phyloP scores from a whole-genome alignment of 2,113 vertebrate species.

The Tetraodon nigroviridis region DNA sequence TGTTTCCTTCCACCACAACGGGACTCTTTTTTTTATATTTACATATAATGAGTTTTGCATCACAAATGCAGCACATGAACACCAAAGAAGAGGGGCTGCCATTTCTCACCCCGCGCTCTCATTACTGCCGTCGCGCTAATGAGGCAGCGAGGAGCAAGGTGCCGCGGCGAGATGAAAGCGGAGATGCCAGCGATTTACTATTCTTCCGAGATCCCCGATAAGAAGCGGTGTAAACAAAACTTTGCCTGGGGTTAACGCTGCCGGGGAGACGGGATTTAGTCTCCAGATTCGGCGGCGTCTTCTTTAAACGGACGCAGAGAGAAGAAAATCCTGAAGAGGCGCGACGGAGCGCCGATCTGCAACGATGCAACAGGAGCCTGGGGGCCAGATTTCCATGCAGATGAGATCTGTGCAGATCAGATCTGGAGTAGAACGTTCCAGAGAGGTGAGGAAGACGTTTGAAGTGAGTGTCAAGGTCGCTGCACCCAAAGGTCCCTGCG shows the following conservation, averaged over 20 bases:
- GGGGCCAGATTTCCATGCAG: constrained; percentile 18
- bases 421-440: constrained; percentile 43
- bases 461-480: constrained; percentile 49
- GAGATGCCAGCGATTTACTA: constrained; percentile 62
- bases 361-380: constrained; percentile 34
- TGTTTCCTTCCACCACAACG: constrained; percentile 50
- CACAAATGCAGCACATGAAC: not conserved
- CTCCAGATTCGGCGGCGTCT: constrained; percentile 49
- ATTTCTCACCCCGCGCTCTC: constrained; percentile 24
- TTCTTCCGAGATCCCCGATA: constrained; percentile 65
- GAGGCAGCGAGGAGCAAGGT: constrained; percentile 61
- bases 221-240: constrained; percentile 62
- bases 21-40: constrained; percentile 49
- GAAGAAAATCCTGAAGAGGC: constrained; percentile 44
- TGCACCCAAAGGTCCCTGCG: constrained; percentile 13
- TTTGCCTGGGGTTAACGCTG: constrained; percentile 47
- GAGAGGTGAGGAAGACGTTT: constrained; percentile 43
- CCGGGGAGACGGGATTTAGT: constrained; percentile 55
- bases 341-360: constrained; percentile 33
- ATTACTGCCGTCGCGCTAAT: constrained; percentile 56
- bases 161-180: constrained; percentile 62
- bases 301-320: constrained; percentile 44
- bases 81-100: too few relatives aligned
- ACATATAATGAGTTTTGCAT: constrained; percentile 49
- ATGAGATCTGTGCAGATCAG: constrained; percentile 7